Percentiles rank a stretch among this genome's conserved stretches.
phyloP scores from a whole-genome alignment of 2,113 vertebrate genomes.

The Hypocryptadius cinnamomeus region DNA sequence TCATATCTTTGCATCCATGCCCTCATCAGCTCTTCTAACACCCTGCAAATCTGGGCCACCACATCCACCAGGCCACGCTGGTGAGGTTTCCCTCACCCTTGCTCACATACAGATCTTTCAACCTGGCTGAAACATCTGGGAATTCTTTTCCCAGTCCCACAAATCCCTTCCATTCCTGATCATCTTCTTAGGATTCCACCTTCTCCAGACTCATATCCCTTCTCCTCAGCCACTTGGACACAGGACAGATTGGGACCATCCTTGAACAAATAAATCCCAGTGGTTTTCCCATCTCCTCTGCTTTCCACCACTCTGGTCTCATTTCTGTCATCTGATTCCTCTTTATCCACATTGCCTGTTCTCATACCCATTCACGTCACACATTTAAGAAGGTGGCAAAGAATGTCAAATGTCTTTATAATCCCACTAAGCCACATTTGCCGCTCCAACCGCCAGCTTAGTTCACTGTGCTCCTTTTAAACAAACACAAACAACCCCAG shows the following conservation, averaged over 20 bases:
- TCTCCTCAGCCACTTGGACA: not conserved
- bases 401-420: constrained; percentile 25
- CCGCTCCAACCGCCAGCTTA: not conserved
- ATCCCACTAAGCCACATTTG: constrained; percentile 23
- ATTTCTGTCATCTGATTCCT: constrained; percentile 32
- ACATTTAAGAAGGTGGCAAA: constrained; percentile 24
- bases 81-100: not conserved
- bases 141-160: not conserved
- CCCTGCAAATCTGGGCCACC: not conserved
- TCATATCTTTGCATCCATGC: not conserved
- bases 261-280: not conserved
- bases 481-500: constrained; percentile 36
- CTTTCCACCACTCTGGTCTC: not conserved
- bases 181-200: not conserved
- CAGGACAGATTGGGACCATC: not conserved
- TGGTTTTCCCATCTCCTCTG: not conserved
- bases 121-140: not conserved
- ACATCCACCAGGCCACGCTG: not conserved
- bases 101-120: not conserved
- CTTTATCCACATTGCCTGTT: not conserved
- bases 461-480: not conserved
- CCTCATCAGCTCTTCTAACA: not conserved
- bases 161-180: not conserved
- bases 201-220: not conserved
- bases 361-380: constrained; percentile 30